Evolutionary conservation across 2,888 invertebrate species (phyloP), one percentile per base, ranked within the genome.

Genomic region (Drosophila infuscata): DNA sequence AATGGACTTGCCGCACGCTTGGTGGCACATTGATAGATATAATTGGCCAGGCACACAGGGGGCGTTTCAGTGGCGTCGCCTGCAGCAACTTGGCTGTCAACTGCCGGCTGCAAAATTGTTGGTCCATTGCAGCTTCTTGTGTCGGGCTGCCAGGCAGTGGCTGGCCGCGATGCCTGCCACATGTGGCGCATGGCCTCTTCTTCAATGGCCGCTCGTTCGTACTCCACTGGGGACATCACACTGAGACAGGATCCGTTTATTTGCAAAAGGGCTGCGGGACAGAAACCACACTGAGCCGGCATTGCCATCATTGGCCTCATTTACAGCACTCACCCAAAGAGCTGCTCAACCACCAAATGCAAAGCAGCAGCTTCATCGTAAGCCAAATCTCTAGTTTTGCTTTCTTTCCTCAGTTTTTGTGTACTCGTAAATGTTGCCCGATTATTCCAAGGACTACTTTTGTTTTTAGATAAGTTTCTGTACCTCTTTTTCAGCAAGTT

Each of bases 1-100:
- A 63, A 60, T 51, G 63, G 38, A 62, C 29, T 59, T 46, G 65
- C n/a, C 54, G n/a, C 56, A 41, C 70, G 77, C 58, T 71, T 62
- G 67, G 54, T 60, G 58, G 76, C 76, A 51, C 76, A 83, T 56
- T 81, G 67, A 65, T 89, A 81, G 53, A 76, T 79, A 46, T 81
- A 83, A 73, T 79, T 70, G 71, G 73, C 69, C 49, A 79, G 51
- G 25, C 57, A 49, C 48, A 70, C 56, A 7, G 60, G 70, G 59
- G 69, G 57, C 51, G 62, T 17, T 59, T 58, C 48, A 43, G 32
- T 29, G 25, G 38, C 33, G 15, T 36, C 41, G 20, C 17, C 38
- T 7, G 53, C 52, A 20, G 66, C 59, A 67, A 53, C 67, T 56
- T 67, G 48, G 61, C 67, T 71, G 67, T 65, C 69, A 53, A 64